These are phyloP conservation scores for Eulemur rubriventer DNA, from an alignment of 2,797 vertebrate species.

Conservation along the genomic window DNA sequence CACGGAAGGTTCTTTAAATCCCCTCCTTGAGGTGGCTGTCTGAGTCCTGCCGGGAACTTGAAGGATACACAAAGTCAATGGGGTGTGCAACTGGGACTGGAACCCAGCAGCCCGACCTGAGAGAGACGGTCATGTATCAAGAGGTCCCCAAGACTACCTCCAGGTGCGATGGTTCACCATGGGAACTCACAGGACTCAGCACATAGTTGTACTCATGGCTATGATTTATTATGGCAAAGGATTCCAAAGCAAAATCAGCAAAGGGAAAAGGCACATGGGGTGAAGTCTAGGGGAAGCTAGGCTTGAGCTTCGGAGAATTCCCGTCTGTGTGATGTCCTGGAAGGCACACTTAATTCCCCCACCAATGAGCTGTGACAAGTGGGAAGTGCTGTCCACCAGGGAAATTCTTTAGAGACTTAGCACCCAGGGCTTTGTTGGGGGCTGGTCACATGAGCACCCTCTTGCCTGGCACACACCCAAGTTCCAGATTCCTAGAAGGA, in stretches of 20 bases:
- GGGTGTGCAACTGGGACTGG: not conserved
- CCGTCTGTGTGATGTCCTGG: not conserved
- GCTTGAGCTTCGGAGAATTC: not conserved
- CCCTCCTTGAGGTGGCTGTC: not conserved
- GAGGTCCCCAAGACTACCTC: not conserved
- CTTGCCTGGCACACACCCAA: not conserved
- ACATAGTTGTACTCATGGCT: accelerated
- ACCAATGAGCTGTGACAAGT: accelerated
- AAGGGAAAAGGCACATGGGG: too few species aligned
- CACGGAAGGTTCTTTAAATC: not conserved
- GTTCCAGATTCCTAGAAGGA: not conserved
- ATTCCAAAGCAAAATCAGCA: not conserved
- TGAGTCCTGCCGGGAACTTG: not conserved
- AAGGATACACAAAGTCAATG: not conserved
- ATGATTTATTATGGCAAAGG: not conserved
- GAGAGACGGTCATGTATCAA: accelerated
- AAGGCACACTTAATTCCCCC: accelerated
- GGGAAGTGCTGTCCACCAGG: too few species aligned
- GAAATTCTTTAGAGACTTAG: not conserved
- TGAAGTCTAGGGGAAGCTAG: not conserved
- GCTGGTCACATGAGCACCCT: not conserved
- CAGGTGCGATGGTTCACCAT: not conserved
- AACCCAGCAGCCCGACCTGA: not conserved
- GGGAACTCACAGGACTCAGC: too few species aligned
- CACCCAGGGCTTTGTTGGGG: not conserved